Conservation (phyloP, 2,888 invertebrate species). For the Mimas tiliae region DNA sequence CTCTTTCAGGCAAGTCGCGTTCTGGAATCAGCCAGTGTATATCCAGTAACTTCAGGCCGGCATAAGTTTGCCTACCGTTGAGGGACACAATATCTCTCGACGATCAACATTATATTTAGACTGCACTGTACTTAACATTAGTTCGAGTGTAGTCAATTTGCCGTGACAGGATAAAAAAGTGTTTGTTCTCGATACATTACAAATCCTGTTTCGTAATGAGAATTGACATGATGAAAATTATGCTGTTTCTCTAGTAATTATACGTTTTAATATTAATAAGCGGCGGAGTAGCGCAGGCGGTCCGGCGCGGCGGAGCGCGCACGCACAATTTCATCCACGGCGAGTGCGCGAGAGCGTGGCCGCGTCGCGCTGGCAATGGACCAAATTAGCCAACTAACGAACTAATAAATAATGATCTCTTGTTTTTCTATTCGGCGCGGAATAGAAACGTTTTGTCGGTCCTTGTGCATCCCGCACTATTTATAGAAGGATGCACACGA, state of each 20-base stretch:
- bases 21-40: too few relatives aligned
- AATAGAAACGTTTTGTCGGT: constrained; percentile 81
- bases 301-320: constrained; percentile 45
- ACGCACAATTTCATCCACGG: constrained; percentile 77
- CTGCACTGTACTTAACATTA: too few relatives aligned
- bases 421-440: constrained; percentile 82
- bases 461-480: constrained; percentile 70
- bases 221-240: constrained; percentile 19
- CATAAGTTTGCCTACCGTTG: too few relatives aligned
- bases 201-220: constrained; percentile 12
- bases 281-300: constrained; percentile 30
- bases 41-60: too few relatives aligned
- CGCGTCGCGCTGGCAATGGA: constrained; percentile 73
- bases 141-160: too few relatives aligned
- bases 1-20: too few relatives aligned
- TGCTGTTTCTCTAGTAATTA: constrained; percentile 26
- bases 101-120: too few relatives aligned
- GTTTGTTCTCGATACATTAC: neutral
- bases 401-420: constrained; percentile 85
- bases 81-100: too few relatives aligned
- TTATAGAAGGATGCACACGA: constrained; percentile 76
- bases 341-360: constrained; percentile 80
- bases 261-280: constrained; percentile 27
- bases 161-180: neutral
- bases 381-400: constrained; percentile 84